Conservation (phyloP, 2,797 vertebrate genomes). For the Danionella dracula region DNA sequence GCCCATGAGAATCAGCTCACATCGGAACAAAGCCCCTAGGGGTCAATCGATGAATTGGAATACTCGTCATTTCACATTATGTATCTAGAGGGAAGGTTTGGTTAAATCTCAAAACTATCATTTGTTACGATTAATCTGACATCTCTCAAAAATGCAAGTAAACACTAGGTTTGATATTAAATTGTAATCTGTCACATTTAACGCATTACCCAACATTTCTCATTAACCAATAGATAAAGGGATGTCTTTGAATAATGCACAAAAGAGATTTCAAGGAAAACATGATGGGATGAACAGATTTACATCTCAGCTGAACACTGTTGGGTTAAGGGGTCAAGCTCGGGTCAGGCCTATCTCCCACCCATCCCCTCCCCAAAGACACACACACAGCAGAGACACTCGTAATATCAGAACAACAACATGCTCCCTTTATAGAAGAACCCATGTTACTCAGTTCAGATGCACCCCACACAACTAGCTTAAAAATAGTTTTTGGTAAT, state of each 20-base stretch:
- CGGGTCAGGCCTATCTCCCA: conserved; percentile 42
- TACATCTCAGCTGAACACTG: conserved; percentile 35
- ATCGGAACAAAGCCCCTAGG: too few relatives aligned
- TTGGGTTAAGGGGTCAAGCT: conserved; percentile 41
- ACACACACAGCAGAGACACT: conserved; percentile 22
- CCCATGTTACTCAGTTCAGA: background rate
- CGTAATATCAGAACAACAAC: conserved; percentile 28
- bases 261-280: too few relatives aligned
- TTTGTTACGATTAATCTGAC: too few relatives aligned
- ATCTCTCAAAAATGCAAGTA: too few relatives aligned
- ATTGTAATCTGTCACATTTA: background rate
- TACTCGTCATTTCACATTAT: too few relatives aligned
- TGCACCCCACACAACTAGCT: conserved; percentile 29
- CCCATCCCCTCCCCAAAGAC: conserved; percentile 12
- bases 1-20: too few relatives aligned
- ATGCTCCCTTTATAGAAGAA: conserved; percentile 15
- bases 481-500: conserved; percentile 44
- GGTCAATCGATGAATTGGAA: too few relatives aligned
- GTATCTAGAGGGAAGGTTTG: too few relatives aligned
- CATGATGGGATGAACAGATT: background rate
- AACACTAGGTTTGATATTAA: background rate
- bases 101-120: too few relatives aligned
- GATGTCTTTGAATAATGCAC: too few relatives aligned
- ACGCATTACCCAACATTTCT: too few relatives aligned
- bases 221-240: too few relatives aligned